These are phyloP conservation scores for Ceyx margarethae DNA, from an alignment of 2,113 vertebrate species.

Conservation along the genomic window DNA sequence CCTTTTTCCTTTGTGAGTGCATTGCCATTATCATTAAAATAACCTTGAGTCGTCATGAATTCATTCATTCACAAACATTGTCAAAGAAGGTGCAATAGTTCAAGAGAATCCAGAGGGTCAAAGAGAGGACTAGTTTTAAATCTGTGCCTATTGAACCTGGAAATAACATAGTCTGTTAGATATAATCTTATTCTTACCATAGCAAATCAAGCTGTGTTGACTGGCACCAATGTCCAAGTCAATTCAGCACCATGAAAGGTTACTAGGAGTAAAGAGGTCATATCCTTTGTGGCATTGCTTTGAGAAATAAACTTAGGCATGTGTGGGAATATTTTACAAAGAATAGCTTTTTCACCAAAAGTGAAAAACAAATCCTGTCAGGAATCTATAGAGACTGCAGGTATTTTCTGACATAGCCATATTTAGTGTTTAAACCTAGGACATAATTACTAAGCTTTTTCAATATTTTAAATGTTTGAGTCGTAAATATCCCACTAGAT, in stretches of 20 bases:
- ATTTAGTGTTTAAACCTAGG: slow-evolving; percentile 54
- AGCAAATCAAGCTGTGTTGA: slow-evolving; percentile 84
- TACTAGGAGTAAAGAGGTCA: slow-evolving; percentile 80
- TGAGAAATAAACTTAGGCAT: slow-evolving; percentile 82
- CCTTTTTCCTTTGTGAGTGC: slow-evolving; percentile 76
- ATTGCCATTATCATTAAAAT: slow-evolving; percentile 89
- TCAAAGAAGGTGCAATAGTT: slow-evolving; percentile 84
- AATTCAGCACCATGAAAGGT: slow-evolving; percentile 82
- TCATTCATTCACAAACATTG: slow-evolving; percentile 90
- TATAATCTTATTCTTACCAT: slow-evolving; percentile 85
- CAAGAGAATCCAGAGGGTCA: slow-evolving; percentile 82
- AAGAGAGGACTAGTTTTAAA: slow-evolving; percentile 83
- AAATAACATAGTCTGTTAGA: slow-evolving; percentile 81
- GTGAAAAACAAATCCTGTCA: slow-evolving; percentile 75
- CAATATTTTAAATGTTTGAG: slow-evolving; percentile 50
- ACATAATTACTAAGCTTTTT: slow-evolving; percentile 37
- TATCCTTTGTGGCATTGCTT: slow-evolving; percentile 78
- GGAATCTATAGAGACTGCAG: slow-evolving; percentile 62
- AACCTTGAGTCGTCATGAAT: slow-evolving; percentile 85
- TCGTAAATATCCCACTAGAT: slow-evolving; percentile 43
- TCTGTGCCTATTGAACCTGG: slow-evolving; percentile 84
- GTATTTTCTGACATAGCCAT: slow-evolving; percentile 53
- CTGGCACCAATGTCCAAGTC: slow-evolving; percentile 78
- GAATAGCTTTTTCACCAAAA: slow-evolving; percentile 76
- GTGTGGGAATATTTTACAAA: slow-evolving; percentile 84